Base-by-base conservation (phyloP, 2,888 invertebrate species). In the Hyposoter didymator region DNA sequence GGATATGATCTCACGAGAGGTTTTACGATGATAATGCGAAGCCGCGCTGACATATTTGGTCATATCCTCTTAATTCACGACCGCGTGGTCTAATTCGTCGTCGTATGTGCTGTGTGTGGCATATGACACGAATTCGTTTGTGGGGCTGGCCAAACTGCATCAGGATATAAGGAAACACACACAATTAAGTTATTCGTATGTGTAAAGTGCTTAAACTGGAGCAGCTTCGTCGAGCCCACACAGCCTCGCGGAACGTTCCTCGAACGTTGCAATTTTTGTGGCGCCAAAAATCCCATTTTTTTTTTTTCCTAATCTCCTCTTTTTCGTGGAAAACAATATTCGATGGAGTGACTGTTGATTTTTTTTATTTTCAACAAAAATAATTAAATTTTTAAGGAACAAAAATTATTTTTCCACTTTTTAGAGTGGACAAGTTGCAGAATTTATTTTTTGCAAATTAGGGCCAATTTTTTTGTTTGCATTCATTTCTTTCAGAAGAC, bases 71-170 rank as follows among this genome's bases (percentile, higher is more conserved):
- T 90, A 92, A 92, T 91, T 92, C 90, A 72, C 78, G 88, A 82
- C 79, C 88, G 88, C 85, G 88, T 87, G 89, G 88, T 89, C 89
- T 89, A 90, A 90, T 90, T 88, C 86, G 88, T 88, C 89, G 88
- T 90, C 90, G 90, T 91, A 89, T 89, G 88, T n/a, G n/a, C n/a
- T n/a, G 82, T 32, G 39, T 32, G 70, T 90, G 88, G 89, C 89
- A 89, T n/a, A n/a, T 90, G 91, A 91, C 91, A 92, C 91, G 90
- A 92, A 91, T 92, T 92, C 90, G 91, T 91, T 89, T 88, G 84
- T 84, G 55, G 69, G 74, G 55, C 62, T 79, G 78, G 66, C 69
- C 66, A 49, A 76, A 83, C 32, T 74, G 70, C 79, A 82, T 59
- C 66, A 39, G 59, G 80, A 45, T 49, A 22, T n/a, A 75, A 47